Percentiles rank a stretch among this genome's conserved stretches.
Evolutionary conservation across 2,888 invertebrate species (phyloP).

Genomic region (Drosophila kuntzei): DNA sequence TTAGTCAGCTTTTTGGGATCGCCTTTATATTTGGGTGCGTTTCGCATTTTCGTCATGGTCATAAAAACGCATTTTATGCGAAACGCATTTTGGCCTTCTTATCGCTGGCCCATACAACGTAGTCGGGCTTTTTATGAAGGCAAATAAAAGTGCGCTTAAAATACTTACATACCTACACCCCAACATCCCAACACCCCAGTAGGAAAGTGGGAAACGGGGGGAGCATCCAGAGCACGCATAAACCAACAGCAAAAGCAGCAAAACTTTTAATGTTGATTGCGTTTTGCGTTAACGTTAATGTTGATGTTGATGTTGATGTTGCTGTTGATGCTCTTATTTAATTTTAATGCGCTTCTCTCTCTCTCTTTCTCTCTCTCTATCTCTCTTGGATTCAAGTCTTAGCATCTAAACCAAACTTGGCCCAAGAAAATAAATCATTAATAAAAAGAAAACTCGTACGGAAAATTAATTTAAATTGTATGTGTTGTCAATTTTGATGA

Average conservation of each 20-base stretch:
- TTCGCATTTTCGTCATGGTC: constrained; percentile 81
- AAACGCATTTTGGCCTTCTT: constrained; percentile 75
- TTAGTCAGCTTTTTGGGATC: constrained; percentile 32
- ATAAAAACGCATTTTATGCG: constrained; percentile 83
- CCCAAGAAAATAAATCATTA: constrained; percentile 68
- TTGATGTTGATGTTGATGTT: constrained; percentile 41
- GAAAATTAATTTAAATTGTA: constrained; percentile 72
- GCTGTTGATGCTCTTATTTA: constrained; percentile 56
- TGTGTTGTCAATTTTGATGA: constrained; percentile 70
- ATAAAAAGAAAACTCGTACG: constrained; percentile 53
- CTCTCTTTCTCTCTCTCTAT: constrained; percentile 3
- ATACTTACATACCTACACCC: constrained; percentile 38
- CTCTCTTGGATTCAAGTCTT: background rate
- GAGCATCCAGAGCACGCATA: constrained; percentile 47
- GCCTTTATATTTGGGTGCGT: constrained; percentile 59
- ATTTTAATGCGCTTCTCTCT: constrained; percentile 61
- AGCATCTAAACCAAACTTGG: background rate
- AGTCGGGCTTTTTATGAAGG: constrained; percentile 67
- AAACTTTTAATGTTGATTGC: constrained; percentile 78
- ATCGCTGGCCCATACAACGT: constrained; percentile 63
- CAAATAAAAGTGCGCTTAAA: constrained; percentile 75
- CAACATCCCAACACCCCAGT: background rate
- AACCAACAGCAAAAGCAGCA: constrained; percentile 49
- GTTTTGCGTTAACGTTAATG: constrained; percentile 70
- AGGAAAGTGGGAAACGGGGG: background rate